Evolutionary conservation across 2,797 vertebrate species (phyloP), one percentile per base, ranked within the genome.

Genomic region (Premnoplex brunnescens): DNA sequence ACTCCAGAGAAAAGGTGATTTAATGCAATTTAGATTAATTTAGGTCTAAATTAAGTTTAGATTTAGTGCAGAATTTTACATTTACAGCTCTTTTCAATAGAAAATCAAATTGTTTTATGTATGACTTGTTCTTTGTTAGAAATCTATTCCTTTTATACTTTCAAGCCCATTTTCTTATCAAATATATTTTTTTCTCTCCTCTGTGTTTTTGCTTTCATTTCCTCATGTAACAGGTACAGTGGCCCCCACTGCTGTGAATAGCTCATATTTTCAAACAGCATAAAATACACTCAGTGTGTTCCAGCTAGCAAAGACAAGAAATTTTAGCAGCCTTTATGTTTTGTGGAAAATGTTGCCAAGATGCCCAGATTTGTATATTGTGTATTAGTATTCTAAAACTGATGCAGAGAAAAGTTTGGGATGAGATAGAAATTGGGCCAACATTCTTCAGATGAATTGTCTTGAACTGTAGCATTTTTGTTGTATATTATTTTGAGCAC

Each of bases 291-390:
- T 63, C 60, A 77, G 16, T 89, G n/a, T 27, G 12, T 84, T 95
- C 94, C 79, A 85, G 49, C 43, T 93, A 60, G 26, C 58, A 91
- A 69, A 48, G 54, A 44, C 3, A 27, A 58, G 36, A 91, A 56
- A 59, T 64, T 81, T 37, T 78, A 48, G 66, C 34, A 67, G 36
- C 34, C 46, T 66, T 66, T 66, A 36, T 52, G 22, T 46, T 32
- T 76, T 79, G 30, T 69, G 41, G 58, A 93, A 93, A 55, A 91
- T 59, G 32, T 83, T 91, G 82, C 72, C 91, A 90, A 86, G 82
- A 80, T 95, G 72, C 79, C 94, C 90, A 63, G 80, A 69, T 86
- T 83, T 93, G 68, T 64, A 16, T 78, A 72, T 89, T 95, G 62
- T 81, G 14, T 73, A 77, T 32, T 75, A 58, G 4, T 86, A 88